These are phyloP conservation scores for Papio anubis DNA, from an alignment of 2,113 vertebrate species.

Conservation along the genomic window DNA sequence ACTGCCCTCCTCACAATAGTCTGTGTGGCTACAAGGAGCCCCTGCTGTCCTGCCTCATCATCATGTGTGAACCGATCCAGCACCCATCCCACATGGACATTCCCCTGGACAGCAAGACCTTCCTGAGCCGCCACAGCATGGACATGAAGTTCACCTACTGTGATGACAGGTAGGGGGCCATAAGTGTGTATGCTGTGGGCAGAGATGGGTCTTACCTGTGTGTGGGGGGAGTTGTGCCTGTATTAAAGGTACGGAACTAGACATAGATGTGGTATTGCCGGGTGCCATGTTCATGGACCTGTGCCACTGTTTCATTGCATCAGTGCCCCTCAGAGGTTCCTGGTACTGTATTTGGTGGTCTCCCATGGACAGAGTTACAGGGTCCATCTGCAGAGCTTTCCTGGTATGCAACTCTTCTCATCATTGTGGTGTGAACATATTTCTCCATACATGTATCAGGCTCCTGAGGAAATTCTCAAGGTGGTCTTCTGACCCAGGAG, in stretches of 20 bases:
- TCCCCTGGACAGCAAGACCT: constrained; percentile 93
- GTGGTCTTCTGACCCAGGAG: background rate
- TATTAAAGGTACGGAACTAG: background rate
- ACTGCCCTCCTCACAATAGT: constrained; percentile 82
- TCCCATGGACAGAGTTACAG: accelerated
- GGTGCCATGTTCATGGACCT: background rate
- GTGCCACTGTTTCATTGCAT: background rate
- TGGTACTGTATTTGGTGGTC: background rate
- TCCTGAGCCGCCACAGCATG: constrained; percentile 97
- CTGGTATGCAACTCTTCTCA: background rate
- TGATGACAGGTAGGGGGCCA: constrained; percentile 90
- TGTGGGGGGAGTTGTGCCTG: accelerated
- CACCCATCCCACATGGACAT: constrained; percentile 95
- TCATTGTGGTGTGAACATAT: background rate
- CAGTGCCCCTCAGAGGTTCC: background rate
- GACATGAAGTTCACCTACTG: constrained; percentile 98
- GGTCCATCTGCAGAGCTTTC: background rate
- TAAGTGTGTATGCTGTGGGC: background rate
- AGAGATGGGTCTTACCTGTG: background rate
- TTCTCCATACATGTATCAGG: background rate
- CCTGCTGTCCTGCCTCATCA: constrained; percentile 91
- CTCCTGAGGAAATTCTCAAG: background rate
- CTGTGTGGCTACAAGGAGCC: constrained; percentile 94
- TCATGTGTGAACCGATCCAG: constrained; percentile 95
- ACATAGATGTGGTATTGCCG: no score